phyloP scores from a whole-genome alignment of 2,888 invertebrate species.

The Gibbula magus region DNA sequence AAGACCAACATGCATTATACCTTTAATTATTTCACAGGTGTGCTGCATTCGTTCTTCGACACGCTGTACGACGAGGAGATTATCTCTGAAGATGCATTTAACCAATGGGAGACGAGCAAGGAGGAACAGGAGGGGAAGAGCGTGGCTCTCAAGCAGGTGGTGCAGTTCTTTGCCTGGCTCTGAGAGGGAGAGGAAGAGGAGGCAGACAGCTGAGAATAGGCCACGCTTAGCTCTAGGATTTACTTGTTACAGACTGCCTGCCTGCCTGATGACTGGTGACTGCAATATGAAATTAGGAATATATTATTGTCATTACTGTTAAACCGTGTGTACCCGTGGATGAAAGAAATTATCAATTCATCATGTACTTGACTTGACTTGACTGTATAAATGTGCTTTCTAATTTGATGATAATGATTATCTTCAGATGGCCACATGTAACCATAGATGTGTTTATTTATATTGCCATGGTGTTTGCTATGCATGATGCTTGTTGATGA shows the following conservation, averaged over 20 bases:
- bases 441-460: conserved; percentile 11
- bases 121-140: conserved; percentile 89
- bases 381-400: conserved; percentile 25
- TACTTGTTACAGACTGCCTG: not conserved
- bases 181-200: conserved; percentile 66
- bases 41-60: conserved; percentile 86
- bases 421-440: not conserved
- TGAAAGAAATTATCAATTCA: conserved; percentile 18
- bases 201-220: conserved; percentile 20
- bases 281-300: conserved; percentile 19
- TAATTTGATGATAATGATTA: not conserved
- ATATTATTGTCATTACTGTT: conserved; percentile 11
- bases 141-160: conserved; percentile 84
- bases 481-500: conserved; percentile 10
- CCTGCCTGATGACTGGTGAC: not conserved
- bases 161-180: conserved; percentile 77
- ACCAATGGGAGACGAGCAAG: conserved; percentile 85
- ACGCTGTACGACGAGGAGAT: conserved; percentile 86
- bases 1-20: not conserved
- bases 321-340: not conserved
- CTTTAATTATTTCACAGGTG: conserved; percentile 79
- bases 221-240: not conserved
- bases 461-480: not conserved
- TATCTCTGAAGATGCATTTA: conserved; percentile 87
- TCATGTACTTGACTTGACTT: not conserved